Percentiles rank a stretch among this genome's conserved stretches.
phyloP scores from a whole-genome alignment of 2,888 invertebrate species.

The Lordiphosa andalusiaca region DNA sequence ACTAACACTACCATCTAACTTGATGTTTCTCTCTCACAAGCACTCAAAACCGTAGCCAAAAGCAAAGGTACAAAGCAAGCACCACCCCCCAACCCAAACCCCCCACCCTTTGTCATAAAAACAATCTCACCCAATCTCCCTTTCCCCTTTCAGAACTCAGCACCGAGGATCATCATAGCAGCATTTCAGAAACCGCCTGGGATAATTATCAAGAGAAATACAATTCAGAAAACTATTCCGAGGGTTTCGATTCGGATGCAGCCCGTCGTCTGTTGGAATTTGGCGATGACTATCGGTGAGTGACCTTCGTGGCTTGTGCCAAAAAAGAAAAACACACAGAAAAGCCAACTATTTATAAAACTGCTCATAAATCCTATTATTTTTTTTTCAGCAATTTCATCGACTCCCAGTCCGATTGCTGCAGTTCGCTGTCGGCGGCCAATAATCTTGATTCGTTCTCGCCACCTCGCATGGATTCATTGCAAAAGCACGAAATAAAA shows the following conservation, averaged over 20 bases:
- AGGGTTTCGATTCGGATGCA: constrained; percentile 91
- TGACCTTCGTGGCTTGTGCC: constrained; percentile 33
- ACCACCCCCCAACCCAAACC: constrained; percentile 34
- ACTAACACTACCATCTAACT: constrained; percentile 29
- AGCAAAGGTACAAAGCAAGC: constrained; percentile 69
- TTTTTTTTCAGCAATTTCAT: constrained; percentile 86
- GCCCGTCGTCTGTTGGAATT: constrained; percentile 91
- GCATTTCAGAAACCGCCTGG: constrained; percentile 96
- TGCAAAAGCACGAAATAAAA: constrained; percentile 78
- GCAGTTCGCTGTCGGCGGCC: constrained; percentile 88
- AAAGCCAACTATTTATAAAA: constrained; percentile 23
- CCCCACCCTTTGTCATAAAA: too few species aligned
- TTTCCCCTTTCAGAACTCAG: constrained; percentile 81
- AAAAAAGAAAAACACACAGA: constrained; percentile 4
- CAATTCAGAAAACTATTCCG: constrained; percentile 94
- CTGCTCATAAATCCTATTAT: constrained; percentile 14
- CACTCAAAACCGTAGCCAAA: constrained; percentile 77
- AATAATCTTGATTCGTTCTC: constrained; percentile 81
- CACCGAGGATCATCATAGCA: constrained; percentile 87
- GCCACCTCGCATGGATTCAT: constrained; percentile 81
- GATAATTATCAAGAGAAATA: constrained; percentile 98
- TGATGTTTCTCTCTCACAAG: constrained; percentile 71
- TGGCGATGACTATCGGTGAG: constrained; percentile 91
- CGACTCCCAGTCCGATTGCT: constrained; percentile 94
- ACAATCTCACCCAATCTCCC: background rate